phyloP scores from a whole-genome alignment of 2,888 invertebrate genomes.

The Polymixis flavicincta region DNA sequence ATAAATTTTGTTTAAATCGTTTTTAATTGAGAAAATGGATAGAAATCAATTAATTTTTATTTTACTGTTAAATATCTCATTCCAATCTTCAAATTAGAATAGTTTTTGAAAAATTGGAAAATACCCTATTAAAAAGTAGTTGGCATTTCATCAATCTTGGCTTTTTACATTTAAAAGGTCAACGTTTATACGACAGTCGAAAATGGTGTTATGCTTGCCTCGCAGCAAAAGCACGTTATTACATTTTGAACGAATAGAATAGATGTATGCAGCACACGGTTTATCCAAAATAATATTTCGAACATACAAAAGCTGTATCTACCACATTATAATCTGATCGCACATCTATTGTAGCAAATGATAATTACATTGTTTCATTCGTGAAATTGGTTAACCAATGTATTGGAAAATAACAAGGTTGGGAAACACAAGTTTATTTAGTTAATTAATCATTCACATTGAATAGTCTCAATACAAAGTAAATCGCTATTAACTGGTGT shows the following conservation, averaged over 20 bases:
- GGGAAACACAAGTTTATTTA: conserved; percentile 56
- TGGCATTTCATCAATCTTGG: not conserved
- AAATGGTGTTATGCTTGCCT: not conserved
- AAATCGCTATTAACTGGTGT: conserved; percentile 20
- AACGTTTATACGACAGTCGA: not conserved
- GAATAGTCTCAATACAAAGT: conserved; percentile 6
- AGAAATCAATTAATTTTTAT: no score
- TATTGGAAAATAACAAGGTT: conserved; percentile 50
- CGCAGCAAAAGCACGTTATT: not conserved
- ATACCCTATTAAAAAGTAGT: conserved; percentile 26
- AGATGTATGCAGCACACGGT: not conserved
- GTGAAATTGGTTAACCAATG: conserved; percentile 59
- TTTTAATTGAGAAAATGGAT: no score
- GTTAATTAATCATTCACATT: conserved; percentile 52
- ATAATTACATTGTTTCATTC: conserved; percentile 61
- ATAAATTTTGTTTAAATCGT: no score
- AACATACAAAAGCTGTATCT: conserved; percentile 50
- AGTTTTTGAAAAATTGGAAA: no score
- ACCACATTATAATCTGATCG: conserved; percentile 53
- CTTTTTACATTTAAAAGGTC: not conserved
- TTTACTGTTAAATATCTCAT: no score
- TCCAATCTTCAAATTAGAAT: no score
- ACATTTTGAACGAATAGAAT: not conserved
- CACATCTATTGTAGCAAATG: conserved; percentile 59
- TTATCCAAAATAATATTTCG: conserved; percentile 26